A percentile compares a stretch with the other conserved stretches of the same genome.
These are phyloP conservation scores for Mugil cephalus DNA, from an alignment of 2,113 vertebrate genomes.

Conservation along the genomic window DNA sequence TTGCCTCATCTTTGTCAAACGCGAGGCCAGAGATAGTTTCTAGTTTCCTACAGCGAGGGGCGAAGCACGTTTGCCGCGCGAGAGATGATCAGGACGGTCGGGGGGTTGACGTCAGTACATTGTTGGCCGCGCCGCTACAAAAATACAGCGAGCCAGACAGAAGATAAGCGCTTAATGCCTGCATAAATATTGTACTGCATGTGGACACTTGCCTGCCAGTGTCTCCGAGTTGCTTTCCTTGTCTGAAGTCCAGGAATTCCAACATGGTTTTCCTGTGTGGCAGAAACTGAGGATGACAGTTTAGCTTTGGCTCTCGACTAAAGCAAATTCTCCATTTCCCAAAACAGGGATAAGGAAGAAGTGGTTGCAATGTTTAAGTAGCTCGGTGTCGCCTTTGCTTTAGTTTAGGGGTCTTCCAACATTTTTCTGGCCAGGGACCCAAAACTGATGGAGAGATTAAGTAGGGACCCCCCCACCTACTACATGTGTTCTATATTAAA, in stretches of 20 bases:
- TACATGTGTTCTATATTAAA: too few relatives aligned
- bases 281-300: constrained; percentile 72
- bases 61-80: constrained; percentile 56
- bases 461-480: too few relatives aligned
- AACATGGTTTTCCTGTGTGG: constrained; percentile 72
- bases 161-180: constrained; percentile 77
- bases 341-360: constrained; percentile 43
- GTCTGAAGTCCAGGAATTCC: constrained; percentile 80
- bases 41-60: constrained; percentile 64
- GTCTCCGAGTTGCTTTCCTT: constrained; percentile 73
- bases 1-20: constrained; percentile 3
- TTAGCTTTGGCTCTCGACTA: constrained; percentile 51
- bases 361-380: constrained; percentile 7
- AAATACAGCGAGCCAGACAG: constrained; percentile 78
- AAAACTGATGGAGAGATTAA: too few relatives aligned
- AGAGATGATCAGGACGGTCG: constrained; percentile 65
- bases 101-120: constrained; percentile 76
- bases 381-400: background rate
- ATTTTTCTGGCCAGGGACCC: too few relatives aligned
- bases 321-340: constrained; percentile 61
- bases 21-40: constrained; percentile 41
- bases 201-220: constrained; percentile 74
- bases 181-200: constrained; percentile 70
- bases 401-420: too few relatives aligned
- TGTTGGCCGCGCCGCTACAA: constrained; percentile 73